Percentiles rank a stretch among this genome's conserved stretches.
These are phyloP conservation scores for Leucophenga varia DNA, from an alignment of 1,140 invertebrate species.

Conservation along the genomic window DNA sequence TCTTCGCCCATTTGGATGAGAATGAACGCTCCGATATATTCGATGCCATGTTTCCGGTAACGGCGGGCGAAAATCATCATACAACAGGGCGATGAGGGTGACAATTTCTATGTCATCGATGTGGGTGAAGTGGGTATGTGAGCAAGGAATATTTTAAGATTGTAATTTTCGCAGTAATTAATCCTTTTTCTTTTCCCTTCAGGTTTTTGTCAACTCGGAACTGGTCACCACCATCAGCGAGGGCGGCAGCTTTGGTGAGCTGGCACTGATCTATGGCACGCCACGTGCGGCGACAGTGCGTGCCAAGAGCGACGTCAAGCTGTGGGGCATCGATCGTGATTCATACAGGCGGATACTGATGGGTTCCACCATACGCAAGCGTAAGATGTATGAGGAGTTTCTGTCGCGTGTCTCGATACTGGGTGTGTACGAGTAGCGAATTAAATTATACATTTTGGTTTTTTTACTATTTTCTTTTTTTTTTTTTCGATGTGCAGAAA, in stretches of 20 bases:
- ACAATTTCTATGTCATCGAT: slow-evolving; percentile 99
- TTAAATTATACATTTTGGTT: slow-evolving; percentile 1
- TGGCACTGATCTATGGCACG: slow-evolving; percentile 98
- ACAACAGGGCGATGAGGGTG: slow-evolving; percentile 97
- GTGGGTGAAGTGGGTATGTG: slow-evolving; percentile 93
- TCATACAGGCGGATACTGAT: slow-evolving; percentile 98
- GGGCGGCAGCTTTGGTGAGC: slow-evolving; percentile 95
- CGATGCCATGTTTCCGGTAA: slow-evolving; percentile 98
- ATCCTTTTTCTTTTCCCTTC: slow-evolving; percentile 1
- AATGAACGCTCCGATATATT: slow-evolving; percentile 95
- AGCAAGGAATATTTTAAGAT: too few relatives aligned
- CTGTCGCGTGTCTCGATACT: slow-evolving; percentile 96
- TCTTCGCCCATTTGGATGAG: slow-evolving; percentile 98
- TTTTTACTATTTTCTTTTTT: slow-evolving; percentile 14
- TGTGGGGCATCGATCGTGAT: slow-evolving; percentile 98
- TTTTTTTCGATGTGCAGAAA: slow-evolving; percentile 70
- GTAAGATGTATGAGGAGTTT: slow-evolving; percentile 99
- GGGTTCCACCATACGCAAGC: slow-evolving; percentile 97
- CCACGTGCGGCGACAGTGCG: slow-evolving; percentile 95
- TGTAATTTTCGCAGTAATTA: too few relatives aligned
- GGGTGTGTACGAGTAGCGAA: slow-evolving; percentile 63
- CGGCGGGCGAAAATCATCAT: slow-evolving; percentile 95
- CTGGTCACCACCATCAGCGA: slow-evolving; percentile 94
- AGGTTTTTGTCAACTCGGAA: slow-evolving; percentile 81
- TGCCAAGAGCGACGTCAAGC: slow-evolving; percentile 91